Evolutionary conservation across 2,888 invertebrate genomes (phyloP), one percentile per base, ranked within the genome.

Genomic region (Dryobota labecula): DNA sequence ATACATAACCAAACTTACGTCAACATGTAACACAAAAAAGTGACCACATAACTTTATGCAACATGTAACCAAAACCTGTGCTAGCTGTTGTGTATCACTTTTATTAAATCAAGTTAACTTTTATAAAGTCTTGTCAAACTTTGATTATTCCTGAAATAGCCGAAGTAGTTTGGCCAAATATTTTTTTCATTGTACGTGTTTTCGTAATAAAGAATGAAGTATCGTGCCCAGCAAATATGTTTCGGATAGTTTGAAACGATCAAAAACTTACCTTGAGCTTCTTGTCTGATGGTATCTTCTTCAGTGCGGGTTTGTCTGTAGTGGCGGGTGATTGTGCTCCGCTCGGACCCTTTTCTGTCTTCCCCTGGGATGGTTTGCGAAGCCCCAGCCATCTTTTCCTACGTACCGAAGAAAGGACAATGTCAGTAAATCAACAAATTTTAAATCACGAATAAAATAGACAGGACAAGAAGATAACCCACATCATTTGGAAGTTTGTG

Each of bases 321-420:
- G 96, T 90, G 56, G 96, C 94, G 54, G 96, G 92, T 53, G 94
- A 92, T 73, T 94, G 94, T 9, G 91, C 89, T 63, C 96, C 97
- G 90, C 95, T 96, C 41, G 96, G 91, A 11, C 96, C 92, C 89
- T 98, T 98, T 89, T 98, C 97, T 24, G 66, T 74, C 94, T 98
- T 98, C 86, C 98, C 98, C 93, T 98, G 98, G 85, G 98, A 98
- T 66, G 91, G 96, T 94, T 99, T 99, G 84, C 99, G 97, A 75
- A 99, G 97, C 97, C 92, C 98, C 78, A 98, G 98, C 92, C 99
- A 96, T 98, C 99, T 98, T 97, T 98, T 99, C 93, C 98, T 98
- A 94, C 80, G 96, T 96, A 82, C 4, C 11, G 27, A 33, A 47
- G 9, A 63, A 51, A 68, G 18, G n/a, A 36, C 33, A 54, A 20